A percentile compares a stretch with the other conserved stretches of the same genome.
phyloP scores from a whole-genome alignment of 2,888 invertebrate genomes.

The Tinea trinotella region DNA sequence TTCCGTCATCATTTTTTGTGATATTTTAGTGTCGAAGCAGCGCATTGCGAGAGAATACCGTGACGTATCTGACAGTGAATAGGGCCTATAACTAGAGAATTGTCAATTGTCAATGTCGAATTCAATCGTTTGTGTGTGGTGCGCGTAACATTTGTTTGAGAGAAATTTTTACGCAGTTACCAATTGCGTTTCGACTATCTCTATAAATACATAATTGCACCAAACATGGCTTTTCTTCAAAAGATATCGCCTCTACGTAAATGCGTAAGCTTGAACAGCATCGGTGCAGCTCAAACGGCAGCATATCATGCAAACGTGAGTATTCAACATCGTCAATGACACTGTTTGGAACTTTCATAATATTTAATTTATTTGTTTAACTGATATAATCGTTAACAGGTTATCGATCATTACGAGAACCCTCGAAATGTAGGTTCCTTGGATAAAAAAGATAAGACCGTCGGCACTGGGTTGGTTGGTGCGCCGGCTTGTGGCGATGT shows the following conservation, averaged over 20 bases:
- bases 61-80: too few relatives aligned
- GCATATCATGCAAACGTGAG: slow-evolving; percentile 85
- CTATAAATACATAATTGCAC: neutral
- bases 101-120: too few relatives aligned
- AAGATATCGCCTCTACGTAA: slow-evolving; percentile 40
- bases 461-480: slow-evolving; percentile 98
- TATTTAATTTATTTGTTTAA: neutral
- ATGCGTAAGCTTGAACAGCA: slow-evolving; percentile 48
- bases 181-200: too few relatives aligned
- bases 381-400: slow-evolving; percentile 64
- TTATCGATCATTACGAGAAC: slow-evolving; percentile 99
- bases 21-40: too few relatives aligned
- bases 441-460: slow-evolving; percentile 92
- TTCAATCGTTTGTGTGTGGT: too few relatives aligned
- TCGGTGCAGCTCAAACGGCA: slow-evolving; percentile 65
- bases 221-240: slow-evolving; percentile 46
- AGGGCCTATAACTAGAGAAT: too few relatives aligned
- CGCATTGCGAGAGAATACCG: too few relatives aligned
- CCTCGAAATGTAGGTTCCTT: slow-evolving; percentile 98
- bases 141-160: too few relatives aligned
- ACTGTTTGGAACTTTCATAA: neutral
- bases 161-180: too few relatives aligned
- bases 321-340: slow-evolving; percentile 25
- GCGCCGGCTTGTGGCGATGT: slow-evolving; percentile 99
- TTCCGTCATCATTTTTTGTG: too few relatives aligned